These are phyloP conservation scores for Crotalus tigris DNA, from an alignment of 2,113 vertebrate species.

Conservation along the genomic window DNA sequence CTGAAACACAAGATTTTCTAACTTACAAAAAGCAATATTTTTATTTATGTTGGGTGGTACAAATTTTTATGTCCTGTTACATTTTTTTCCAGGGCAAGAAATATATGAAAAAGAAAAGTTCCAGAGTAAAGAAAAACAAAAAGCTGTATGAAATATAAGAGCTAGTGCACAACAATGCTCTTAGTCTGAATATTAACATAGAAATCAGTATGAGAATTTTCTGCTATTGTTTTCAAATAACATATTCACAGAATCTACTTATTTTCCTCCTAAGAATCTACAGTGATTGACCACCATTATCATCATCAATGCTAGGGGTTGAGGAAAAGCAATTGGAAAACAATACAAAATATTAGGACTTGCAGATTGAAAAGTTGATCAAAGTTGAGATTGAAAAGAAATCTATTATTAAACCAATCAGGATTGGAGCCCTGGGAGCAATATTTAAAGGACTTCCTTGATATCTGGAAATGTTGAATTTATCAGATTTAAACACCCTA, in stretches of 20 bases:
- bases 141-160: neutral
- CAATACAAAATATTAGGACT: neutral
- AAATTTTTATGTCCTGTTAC: too few species aligned
- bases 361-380: neutral
- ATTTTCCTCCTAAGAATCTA: neutral
- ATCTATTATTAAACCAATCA: neutral
- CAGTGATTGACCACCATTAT: neutral
- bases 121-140: neutral
- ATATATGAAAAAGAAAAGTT: neutral
- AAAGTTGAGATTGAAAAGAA: neutral
- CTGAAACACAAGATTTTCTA: neutral
- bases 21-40: neutral
- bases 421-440: neutral
- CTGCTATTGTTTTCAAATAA: neutral
- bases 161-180: neutral
- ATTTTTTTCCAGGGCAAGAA: neutral
- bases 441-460: neutral
- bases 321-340: neutral
- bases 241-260: neutral
- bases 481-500: neutral
- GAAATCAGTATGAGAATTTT: neutral
- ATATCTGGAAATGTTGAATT: neutral
- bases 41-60: neutral
- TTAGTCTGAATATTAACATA: neutral
- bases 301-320: neutral